A percentile compares a stretch with the other conserved stretches of the same genome.
Evolutionary conservation across 1,140 invertebrate species (phyloP).

Genomic region (Euura saliciscinereae): DNA sequence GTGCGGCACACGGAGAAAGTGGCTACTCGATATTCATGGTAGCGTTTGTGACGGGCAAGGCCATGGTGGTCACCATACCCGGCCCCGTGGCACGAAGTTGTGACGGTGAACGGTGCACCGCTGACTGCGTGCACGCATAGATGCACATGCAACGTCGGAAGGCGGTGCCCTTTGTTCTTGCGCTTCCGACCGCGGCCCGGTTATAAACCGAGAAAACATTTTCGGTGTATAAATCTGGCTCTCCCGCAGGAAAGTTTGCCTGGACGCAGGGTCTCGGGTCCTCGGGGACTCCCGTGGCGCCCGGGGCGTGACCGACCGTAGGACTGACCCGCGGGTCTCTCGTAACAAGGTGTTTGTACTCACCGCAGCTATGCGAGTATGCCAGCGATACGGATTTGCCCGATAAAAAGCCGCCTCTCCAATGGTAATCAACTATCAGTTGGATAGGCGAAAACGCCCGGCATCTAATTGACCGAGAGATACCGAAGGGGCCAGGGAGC

Average conservation of each 20-base stretch:
- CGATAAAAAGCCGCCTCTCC: background rate
- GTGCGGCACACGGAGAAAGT: background rate
- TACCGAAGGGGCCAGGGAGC: no score
- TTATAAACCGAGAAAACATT: background rate
- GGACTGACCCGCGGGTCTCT: background rate
- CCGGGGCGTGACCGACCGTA: slow-evolving; percentile 9
- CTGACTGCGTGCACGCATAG: background rate
- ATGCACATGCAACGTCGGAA: background rate
- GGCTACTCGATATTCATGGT: slow-evolving; percentile 3
- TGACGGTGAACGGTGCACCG: background rate
- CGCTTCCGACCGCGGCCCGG: slow-evolving; percentile 1
- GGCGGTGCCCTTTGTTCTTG: slow-evolving; percentile 2
- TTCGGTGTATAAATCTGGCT: background rate
- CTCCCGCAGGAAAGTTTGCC: background rate
- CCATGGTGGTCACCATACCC: background rate
- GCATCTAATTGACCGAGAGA: background rate
- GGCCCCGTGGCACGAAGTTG: no score
- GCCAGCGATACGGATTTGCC: background rate
- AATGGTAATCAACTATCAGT: background rate
- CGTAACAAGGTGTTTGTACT: slow-evolving; percentile 10
- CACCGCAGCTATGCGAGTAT: slow-evolving; percentile 1
- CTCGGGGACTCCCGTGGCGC: slow-evolving; percentile 4
- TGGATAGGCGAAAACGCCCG: background rate
- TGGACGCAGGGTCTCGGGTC: background rate
- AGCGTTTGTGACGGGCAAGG: background rate